Base-by-base conservation (phyloP, 2,797 vertebrate species). In the Orestias chungarensis region DNA sequence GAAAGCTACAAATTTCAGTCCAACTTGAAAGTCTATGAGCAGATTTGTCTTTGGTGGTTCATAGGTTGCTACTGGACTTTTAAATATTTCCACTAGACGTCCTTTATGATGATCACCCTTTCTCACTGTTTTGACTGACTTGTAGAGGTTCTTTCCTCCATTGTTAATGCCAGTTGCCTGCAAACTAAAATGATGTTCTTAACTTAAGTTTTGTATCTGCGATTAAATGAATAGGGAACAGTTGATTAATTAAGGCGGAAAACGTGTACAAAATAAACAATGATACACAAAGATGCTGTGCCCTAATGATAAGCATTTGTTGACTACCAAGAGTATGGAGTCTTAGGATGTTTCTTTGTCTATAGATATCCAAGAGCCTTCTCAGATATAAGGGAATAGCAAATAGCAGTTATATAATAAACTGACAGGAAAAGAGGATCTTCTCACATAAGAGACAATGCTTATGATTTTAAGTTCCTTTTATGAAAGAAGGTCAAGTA, bases 381-480 rank as follows among this genome's bases (percentile, higher is more conserved):
- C 35, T 25, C 23, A 62, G 40, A 62, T 62, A 25, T 40, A 52
- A 68, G 46, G 64, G 29, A 70, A 49, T 42, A 64, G 73, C 64
- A 74, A 76, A 66, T 52, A 64, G 40, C 42, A 31, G 33, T 80
- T 71, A 67, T 70, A 23, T 66, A 64, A 71, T 68, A 76, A 10
- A 29, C 20, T 54, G 31, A 64, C 15, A 55, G 61, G 14, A 27
- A 68, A 77, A 68, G 42, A 72, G 69, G 55, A 59, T 59, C 55
- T 33, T 35, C 31, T 20, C 2, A 20, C 31, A 57, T 61, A 47
- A 64, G 40, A 40, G 15, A 47, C 47, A 73, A 67, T 71, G 54
- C 64, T 1, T 64, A 66, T 75, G 49, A 80, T 74, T 46, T 59
- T 74, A 66, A 83, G 70, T 76, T 90, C 66, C 68, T 68, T 75